Conservation (phyloP, 2,888 invertebrate species). For the Aspidiotus destructor region DNA sequence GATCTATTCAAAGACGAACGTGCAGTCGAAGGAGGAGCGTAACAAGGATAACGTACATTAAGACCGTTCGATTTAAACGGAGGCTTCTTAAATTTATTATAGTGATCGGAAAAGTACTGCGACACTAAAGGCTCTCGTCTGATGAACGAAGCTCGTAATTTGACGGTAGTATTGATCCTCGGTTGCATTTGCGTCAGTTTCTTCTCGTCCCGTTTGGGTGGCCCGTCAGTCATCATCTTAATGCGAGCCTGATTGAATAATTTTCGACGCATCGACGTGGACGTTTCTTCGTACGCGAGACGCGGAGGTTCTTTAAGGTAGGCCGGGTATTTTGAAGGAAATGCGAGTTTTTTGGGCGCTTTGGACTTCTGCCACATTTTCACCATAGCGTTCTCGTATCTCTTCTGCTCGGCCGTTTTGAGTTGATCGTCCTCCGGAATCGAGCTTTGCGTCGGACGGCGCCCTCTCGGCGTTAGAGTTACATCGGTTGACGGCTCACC, state of each 20-base stretch:
- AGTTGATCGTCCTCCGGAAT: slow-evolving; percentile 3
- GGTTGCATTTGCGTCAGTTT: slow-evolving; percentile 8
- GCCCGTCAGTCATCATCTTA: slow-evolving; percentile 5
- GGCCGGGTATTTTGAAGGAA: slow-evolving; percentile 17
- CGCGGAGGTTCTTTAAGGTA: slow-evolving; percentile 26
- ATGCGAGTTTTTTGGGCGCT: slow-evolving; percentile 12
- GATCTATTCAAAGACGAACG: too few relatives aligned
- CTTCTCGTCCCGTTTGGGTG: not conserved
- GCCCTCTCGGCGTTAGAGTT: not conserved
- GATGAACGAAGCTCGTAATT: slow-evolving; percentile 14
- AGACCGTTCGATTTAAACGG: slow-evolving; percentile 14
- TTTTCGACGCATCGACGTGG: slow-evolving; percentile 10
- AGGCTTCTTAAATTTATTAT: slow-evolving; percentile 20
- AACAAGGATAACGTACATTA: too few relatives aligned
- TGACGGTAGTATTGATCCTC: slow-evolving; percentile 11
- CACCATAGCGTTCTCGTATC: slow-evolving; percentile 18
- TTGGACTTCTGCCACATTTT: slow-evolving; percentile 11
- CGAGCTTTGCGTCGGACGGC: not conserved
- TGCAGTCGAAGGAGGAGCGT: too few relatives aligned
- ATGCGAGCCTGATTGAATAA: slow-evolving; percentile 8
- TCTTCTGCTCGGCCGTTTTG: slow-evolving; percentile 13
- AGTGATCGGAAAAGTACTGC: slow-evolving; percentile 27
- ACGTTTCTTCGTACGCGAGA: slow-evolving; percentile 24
- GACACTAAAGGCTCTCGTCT: slow-evolving; percentile 22
- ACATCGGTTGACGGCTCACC: not conserved